These are phyloP conservation scores for human (Homo sapiens) DNA, from an alignment of 2,113 vertebrate genomes.

Conservation along the genomic window DNA sequence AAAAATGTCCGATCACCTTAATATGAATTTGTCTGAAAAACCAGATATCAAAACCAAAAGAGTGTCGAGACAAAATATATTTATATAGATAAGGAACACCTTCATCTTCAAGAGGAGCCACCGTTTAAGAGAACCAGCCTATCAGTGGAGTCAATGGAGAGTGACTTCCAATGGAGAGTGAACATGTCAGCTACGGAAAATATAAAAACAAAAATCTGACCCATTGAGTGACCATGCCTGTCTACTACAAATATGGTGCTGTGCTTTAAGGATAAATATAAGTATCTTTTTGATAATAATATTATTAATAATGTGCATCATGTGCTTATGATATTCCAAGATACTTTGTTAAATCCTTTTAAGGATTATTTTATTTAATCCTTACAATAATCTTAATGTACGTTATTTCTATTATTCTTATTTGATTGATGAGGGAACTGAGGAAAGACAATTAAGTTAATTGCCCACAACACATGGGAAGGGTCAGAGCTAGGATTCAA, in stretches of 20 bases:
- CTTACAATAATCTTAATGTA: background rate
- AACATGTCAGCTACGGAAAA: background rate
- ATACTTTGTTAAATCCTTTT: background rate
- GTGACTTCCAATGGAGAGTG: background rate
- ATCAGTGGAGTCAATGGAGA: background rate
- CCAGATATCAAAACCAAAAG: slow-evolving; percentile 13
- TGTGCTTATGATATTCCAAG: background rate
- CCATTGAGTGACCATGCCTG: background rate
- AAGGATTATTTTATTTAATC: background rate
- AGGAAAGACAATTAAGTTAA: background rate
- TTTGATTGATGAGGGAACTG: background rate
- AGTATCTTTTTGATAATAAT: background rate
- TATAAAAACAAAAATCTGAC: background rate
- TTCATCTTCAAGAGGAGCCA: background rate
- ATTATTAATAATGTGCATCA: background rate
- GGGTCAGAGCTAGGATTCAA: background rate
- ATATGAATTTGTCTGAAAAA: background rate
- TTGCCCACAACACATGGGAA: background rate
- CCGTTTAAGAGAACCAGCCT: background rate
- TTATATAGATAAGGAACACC: background rate
- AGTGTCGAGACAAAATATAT: background rate
- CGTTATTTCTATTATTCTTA: background rate
- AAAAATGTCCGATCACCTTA: slow-evolving; percentile 22
- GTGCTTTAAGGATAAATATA: background rate
- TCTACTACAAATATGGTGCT: background rate